phyloP scores from a whole-genome alignment of 2,888 invertebrate genomes.

The Mimachlamys varia region DNA sequence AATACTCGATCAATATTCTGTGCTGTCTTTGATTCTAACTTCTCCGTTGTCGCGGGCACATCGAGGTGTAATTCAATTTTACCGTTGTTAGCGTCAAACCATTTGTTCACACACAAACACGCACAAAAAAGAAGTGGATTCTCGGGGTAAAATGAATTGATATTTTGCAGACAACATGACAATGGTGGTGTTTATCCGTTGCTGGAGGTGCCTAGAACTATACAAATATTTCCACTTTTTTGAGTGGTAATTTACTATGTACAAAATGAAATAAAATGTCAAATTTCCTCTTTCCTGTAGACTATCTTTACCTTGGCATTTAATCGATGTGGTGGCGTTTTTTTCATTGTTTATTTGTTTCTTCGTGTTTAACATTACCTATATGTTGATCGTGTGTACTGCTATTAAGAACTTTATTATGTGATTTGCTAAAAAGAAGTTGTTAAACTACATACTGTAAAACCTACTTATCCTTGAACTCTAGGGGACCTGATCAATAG shows the following conservation, averaged over 20 bases:
- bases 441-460: too few relatives aligned
- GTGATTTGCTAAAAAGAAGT: too few relatives aligned
- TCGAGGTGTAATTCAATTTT: slow-evolving; percentile 34
- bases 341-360: not conserved
- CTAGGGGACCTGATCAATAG: too few relatives aligned
- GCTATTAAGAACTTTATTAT: too few relatives aligned
- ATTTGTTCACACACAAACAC: slow-evolving; percentile 35
- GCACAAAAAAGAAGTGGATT: not conserved
- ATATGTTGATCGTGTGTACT: too few relatives aligned
- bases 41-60: not conserved
- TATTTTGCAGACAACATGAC: not conserved
- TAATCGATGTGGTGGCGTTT: not conserved
- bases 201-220: not conserved
- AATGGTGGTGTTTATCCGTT: not conserved
- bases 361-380: not conserved
- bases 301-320: slow-evolving; percentile 10
- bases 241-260: not conserved
- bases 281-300: not conserved
- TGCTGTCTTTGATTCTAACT: slow-evolving; percentile 26
- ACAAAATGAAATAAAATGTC: not conserved
- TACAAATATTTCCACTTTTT: not conserved
- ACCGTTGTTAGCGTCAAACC: slow-evolving; percentile 31
- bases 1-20: not conserved
- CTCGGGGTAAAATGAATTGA: not conserved
- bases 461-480: too few relatives aligned